These are phyloP conservation scores for Acronicta aceris DNA, from an alignment of 2,888 invertebrate genomes.

Conservation along the genomic window DNA sequence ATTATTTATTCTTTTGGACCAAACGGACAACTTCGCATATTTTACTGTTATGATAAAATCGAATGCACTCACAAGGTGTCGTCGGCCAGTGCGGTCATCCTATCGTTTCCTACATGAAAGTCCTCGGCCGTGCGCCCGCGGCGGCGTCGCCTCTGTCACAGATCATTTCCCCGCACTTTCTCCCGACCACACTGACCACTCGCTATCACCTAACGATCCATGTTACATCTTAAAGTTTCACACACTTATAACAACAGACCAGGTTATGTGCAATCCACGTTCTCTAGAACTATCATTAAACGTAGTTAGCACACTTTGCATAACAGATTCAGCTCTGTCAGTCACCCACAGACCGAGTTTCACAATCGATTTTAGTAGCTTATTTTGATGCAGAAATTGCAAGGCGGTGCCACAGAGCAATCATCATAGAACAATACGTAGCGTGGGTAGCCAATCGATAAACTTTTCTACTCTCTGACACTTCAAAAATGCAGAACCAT, in stretches of 20 bases:
- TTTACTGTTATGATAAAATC: conserved; percentile 14
- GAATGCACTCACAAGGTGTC: conserved; percentile 1
- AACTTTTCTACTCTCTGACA: conserved; percentile 10
- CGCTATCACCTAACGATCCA: conserved; percentile 34
- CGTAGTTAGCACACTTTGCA: conserved; percentile 25
- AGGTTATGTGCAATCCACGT: conserved; percentile 12
- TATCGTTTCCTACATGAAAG: conserved; percentile 58
- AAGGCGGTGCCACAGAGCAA: conserved; percentile 42
- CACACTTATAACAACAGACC: conserved; percentile 15
- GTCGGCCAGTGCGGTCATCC: conserved; percentile 40
- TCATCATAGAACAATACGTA: conserved; percentile 54
- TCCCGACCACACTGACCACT: conserved; percentile 57
- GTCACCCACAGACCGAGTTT: conserved; percentile 39
- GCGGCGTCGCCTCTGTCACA: conserved; percentile 52
- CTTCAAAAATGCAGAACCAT: conserved; percentile 2
- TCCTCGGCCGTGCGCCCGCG: conserved; percentile 47
- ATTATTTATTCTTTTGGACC: conserved; percentile 11
- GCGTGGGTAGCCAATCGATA: conserved; percentile 53
- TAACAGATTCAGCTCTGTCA: conserved; percentile 29
- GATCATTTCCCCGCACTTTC: conserved; percentile 67
- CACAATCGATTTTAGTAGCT: conserved; percentile 33
- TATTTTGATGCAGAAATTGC: conserved; percentile 44
- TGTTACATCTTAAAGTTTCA: conserved; percentile 34
- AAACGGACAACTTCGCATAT: conserved; percentile 15
- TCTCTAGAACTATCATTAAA: conserved; percentile 25